A percentile compares a stretch with the other conserved stretches of the same genome.
phyloP scores from a whole-genome alignment of 2,113 vertebrate genomes.

The human region DNA sequence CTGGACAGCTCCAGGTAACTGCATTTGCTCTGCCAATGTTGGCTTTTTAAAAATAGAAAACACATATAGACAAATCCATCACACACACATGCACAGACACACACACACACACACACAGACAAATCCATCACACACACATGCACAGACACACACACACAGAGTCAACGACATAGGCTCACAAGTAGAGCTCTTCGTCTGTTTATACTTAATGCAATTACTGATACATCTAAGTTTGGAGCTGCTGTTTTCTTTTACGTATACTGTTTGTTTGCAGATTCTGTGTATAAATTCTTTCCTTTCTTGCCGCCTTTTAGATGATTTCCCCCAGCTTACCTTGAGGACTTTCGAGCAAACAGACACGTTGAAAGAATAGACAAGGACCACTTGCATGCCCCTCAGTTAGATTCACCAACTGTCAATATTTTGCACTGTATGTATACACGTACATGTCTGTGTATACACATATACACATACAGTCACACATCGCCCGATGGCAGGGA shows the following conservation, averaged over 20 bases:
- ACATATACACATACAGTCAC: background rate
- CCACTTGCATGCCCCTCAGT: background rate
- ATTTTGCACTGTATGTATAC: background rate
- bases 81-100: too few relatives aligned
- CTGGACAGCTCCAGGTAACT: rapidly evolving
- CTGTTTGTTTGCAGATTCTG: background rate
- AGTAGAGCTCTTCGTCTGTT: rapidly evolving
- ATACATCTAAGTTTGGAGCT: rapidly evolving
- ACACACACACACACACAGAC: too few relatives aligned
- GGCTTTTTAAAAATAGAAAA: background rate
- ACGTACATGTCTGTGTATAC: too few relatives aligned
- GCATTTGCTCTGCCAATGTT: rapidly evolving
- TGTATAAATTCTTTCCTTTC: background rate
- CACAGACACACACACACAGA: too few relatives aligned
- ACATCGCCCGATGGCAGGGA: background rate
- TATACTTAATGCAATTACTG: rapidly evolving
- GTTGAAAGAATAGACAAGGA: background rate
- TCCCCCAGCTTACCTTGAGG: background rate
- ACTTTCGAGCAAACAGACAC: background rate
- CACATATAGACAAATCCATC: too few relatives aligned
- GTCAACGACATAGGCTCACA: too few relatives aligned
- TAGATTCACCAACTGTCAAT: background rate
- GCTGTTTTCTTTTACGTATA: too few relatives aligned
- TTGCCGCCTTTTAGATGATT: background rate
- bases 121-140: too few relatives aligned